Evolutionary conservation across 2,888 invertebrate genomes (phyloP), one percentile per base, ranked within the genome.

Genomic region (Siphlonurus alternatus): DNA sequence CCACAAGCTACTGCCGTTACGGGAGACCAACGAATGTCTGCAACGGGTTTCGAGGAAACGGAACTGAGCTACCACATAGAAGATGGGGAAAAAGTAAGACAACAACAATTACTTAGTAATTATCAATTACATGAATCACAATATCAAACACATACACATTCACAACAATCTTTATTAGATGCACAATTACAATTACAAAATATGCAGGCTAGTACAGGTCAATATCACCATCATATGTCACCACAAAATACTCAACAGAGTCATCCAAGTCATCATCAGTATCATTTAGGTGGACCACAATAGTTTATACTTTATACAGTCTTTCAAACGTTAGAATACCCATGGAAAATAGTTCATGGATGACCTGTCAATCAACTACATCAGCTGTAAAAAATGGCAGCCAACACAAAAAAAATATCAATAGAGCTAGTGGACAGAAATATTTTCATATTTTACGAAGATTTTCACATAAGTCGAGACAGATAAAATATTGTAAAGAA

Each of bases 41-140:
- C 96, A 68, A 95, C 95, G 65, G 97, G 97, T 72, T 97, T 93
- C 83, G 96, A 97, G 82, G 97, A 97, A 80, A 95, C 96, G 69
- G 97, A 97, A 82, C 86, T 97, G 73, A 94, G 93, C 73, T 97
- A 95, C 84, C 92, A 91, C 82, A 89, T 92, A 78, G 92, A 93
- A 81, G 93, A 93, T 83, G 89, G 94, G 78, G 89, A 90, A 83
- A 93, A 93, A 92, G 93, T 93, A 90, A 92, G 93, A 81, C 92
- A 92, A 87, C 56, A 56, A 22, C 56, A 56, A 22, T 56, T 56
- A 56, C n/a, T 56, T 10, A 56, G 56, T 22, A 56, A 56, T 56
- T 56, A 56, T 22, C 56, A 56, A 22, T 56, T 56, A 22, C 56
- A 56, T 20, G 56, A 56, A 22, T 56, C 56, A 22, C 56, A 56